Base-by-base conservation (phyloP, 2,888 invertebrate species). In the Chironomus riparius region DNA sequence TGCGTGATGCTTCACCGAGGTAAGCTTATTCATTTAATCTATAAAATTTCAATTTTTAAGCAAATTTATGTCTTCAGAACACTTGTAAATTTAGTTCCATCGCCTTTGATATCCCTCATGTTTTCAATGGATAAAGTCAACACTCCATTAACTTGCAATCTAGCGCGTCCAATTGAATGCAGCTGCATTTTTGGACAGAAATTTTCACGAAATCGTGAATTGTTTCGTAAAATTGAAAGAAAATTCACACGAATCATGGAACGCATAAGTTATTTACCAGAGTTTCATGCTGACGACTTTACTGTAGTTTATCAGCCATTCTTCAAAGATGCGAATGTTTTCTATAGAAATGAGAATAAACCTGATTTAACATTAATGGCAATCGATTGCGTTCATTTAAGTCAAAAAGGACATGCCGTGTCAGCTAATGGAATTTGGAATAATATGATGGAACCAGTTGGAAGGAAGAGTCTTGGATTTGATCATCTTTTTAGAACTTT, bases 1-100 rank as follows among this genome's bases (percentile, higher is more conserved):
- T 90, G 1, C 84, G 86, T 61, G 85, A 87, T 18, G 85, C 88
- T 80, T 82, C 89, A 76, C 89, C 89, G 0, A 84, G 86, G 77
- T 86, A 69, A 0, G 3, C 24, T 13, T 0, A 21, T n/a, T n/a
- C n/a, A 65, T 24, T 18, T 65, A n/a, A 3, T 10, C n/a, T 50
- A 2, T 5, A 15, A 15, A 50, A 15, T 50, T n/a, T n/a, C 6
- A 50, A 50, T n/a, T 15, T 13, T n/a, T 21, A n/a, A n/a, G n/a
- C n/a, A n/a, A n/a, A n/a, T n/a, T n/a, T n/a, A n/a, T n/a, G 28
- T 28, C 18, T 18, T 48, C 70, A 79, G 79, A 56, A 79, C 79
- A 0, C 24, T 79, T 7, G 78, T 79, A 7, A 79, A 79, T 71
- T 77, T 79, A 28, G 78, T 79, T 4, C 79, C 79, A 76, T 78